Evolutionary conservation across 2,113 vertebrate species (phyloP), one percentile per base, ranked within the genome.

Genomic region (Chloropsis hardwickii): DNA sequence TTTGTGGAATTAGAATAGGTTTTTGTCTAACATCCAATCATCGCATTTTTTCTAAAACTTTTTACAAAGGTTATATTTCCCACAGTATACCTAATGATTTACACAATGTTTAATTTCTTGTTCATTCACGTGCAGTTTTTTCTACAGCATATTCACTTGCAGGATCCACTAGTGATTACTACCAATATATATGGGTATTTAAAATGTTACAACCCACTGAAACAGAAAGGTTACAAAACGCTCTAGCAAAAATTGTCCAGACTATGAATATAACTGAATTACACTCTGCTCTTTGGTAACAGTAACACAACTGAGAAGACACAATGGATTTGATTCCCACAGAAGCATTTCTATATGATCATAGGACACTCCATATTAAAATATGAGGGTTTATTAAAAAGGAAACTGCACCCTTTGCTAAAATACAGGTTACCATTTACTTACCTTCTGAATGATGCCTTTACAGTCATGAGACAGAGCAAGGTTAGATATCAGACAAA

Each of bases 371-470:
- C 16, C 27, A n/a, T 33, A 71, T 3, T 64, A 79, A 81, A 93
- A 69, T 33, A 42, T 2, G 8, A 74, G 6, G 3, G 16, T 40
- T 79, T 64, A 51, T 60, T 39, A 79, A 54, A 83, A 89, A 78
- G 14, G 13, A 74, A 94, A 81, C 17, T 11, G 10, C 5, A 79
- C 25, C 24, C 20, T 69, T 29, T 77, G 28, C 56, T 60, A 76
- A 88, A 79, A 85, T 65, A n/a, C 77, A 70, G n/a, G 57, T n/a
- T n/a, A 48, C 10, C 39, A 27, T 54, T 61, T 72, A 58, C 96
- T 91, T 97, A 99, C 99, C 98, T 99, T 99, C 67, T 99, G 99
- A 97, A 99, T 97, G 73, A 99, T 50, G 35, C 99, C 98, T 97
- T 97, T 98, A 89, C 99, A 99, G 96, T 99, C 99, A 44, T 98